Base-by-base conservation (phyloP, 2,113 vertebrate genomes). In the Ariopsis seemanni region DNA sequence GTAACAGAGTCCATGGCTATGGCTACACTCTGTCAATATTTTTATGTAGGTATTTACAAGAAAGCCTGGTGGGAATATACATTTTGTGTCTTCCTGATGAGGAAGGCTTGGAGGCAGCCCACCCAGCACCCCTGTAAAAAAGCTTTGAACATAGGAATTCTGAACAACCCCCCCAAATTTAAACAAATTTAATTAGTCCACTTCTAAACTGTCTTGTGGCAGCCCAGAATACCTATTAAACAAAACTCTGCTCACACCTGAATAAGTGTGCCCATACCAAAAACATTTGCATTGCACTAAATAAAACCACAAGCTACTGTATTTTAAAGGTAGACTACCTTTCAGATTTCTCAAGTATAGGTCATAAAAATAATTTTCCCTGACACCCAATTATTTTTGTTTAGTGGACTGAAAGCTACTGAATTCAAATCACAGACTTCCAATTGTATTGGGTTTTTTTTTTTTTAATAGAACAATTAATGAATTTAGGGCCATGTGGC, bases 121-220 rank as follows among this genome's bases (percentile, higher is more conserved):
- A 88, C 87, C 15, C 57, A 52, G 15, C 34, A 11, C 52, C 42
- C 18, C 88, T 77, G 83, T 84, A 84, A 74, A 42, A 71, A 72
- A 30, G 3, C 18, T 0, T 27, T 27, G 27, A 80, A 58, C 27
- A 17, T 4, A 27, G 25, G 48, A 83, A 52, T 80, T 80, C 22
- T 83, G n/a, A 69, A 84, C 83, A 80, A 87, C 88, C 10, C 63
- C 87, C 88, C 62, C 85, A 65, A 83, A 89, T 90, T 89, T 92
- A 92, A 86, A 91, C 89, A 92, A 92, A 12, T 92, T 93, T 93
- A 95, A 95, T 94, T 94, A 94, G 91, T 91, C 90, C 90, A 86
- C 87, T 86, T 90, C 89, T 91, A 89, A 90, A 94, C 92, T 92
- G 91, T 91, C 92, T 90, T 90, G 89, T 91, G 91, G 88, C 82